phyloP scores from a whole-genome alignment of 2,888 invertebrate genomes.

The Drosophila mimetica region DNA sequence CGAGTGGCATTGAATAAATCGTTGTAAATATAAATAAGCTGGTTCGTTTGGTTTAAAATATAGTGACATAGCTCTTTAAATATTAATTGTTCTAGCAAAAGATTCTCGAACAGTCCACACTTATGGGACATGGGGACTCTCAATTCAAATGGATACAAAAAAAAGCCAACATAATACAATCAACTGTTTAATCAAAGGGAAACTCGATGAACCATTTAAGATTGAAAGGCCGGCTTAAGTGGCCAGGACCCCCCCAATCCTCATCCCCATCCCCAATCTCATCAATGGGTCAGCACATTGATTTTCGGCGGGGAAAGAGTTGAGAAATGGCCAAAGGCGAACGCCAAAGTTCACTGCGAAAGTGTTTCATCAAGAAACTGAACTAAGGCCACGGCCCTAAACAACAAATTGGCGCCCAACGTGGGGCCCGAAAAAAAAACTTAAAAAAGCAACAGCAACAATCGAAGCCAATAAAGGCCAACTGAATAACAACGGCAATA shows the following conservation, averaged over 20 bases:
- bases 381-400: not conserved
- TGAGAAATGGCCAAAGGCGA: not conserved
- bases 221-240: constrained; percentile 22
- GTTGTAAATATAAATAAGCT: no score
- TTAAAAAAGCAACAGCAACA: constrained; percentile 13
- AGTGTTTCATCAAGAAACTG: constrained; percentile 32
- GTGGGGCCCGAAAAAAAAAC: not conserved
- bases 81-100: not conserved
- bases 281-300: constrained; percentile 6
- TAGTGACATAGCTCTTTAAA: no score
- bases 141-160: not conserved
- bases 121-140: not conserved
- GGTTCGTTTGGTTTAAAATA: no score
- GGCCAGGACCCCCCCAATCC: constrained; percentile 3
- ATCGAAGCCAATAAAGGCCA: constrained; percentile 14
- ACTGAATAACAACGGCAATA: constrained; percentile 30
- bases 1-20: no score
- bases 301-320: constrained; percentile 3
- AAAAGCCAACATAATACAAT: not conserved
- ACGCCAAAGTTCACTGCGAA: constrained; percentile 30
- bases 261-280: not conserved
- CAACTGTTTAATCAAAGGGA: constrained; percentile 28
- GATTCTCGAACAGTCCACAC: not conserved
- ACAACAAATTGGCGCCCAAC: constrained; percentile 18
- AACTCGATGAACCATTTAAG: constrained; percentile 36